Evolutionary conservation across 2,797 vertebrate genomes (phyloP).

Genomic region (Pelodytes ibericus): DNA sequence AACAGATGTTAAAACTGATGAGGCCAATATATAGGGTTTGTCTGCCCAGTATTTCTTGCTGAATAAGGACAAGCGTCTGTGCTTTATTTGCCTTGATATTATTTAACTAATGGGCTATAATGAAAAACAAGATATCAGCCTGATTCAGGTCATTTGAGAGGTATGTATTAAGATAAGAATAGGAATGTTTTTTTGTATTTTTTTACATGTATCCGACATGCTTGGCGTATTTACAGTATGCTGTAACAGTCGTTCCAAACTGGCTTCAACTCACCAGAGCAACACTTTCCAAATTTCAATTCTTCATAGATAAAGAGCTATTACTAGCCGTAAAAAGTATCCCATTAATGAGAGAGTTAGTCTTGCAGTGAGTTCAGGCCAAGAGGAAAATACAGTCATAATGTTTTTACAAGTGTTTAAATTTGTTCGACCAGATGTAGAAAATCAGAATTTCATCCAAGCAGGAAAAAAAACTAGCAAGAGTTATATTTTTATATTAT

Average conservation of each 20-base stretch:
- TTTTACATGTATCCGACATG: no score
- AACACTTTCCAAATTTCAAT: constrained; percentile 4
- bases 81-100: no score
- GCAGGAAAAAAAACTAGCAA: neutral
- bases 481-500: no score
- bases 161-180: no score
- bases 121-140: no score
- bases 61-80: neutral
- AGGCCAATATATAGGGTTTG: neutral
- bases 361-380: neutral
- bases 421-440: constrained; percentile 33
- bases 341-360: neutral
- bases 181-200: no score
- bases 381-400: constrained; percentile 2
- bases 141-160: no score
- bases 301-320: constrained; percentile 7
- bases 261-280: neutral
- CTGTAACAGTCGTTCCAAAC: neutral
- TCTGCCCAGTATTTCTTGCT: neutral
- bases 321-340: neutral
- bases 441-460: constrained; percentile 19
- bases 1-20: constrained; percentile 12
- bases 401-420: constrained; percentile 25
- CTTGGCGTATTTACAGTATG: no score
- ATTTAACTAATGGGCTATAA: no score